These are phyloP conservation scores for Capitella teleta DNA, from an alignment of 1,140 invertebrate species.

Conservation along the genomic window DNA sequence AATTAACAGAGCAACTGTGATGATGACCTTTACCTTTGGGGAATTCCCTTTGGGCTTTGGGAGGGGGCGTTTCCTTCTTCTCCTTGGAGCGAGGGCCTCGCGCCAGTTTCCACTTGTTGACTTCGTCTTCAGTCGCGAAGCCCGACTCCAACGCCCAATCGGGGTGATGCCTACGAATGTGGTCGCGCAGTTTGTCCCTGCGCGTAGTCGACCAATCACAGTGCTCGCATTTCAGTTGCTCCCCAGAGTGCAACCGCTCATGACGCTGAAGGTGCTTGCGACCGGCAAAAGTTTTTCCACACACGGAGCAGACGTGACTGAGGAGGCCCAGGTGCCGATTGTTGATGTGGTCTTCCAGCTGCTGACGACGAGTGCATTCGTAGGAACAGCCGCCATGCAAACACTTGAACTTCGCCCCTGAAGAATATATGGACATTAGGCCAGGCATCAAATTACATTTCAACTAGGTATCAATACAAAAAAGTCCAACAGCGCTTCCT, in stretches of 20 bases:
- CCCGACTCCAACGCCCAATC: not conserved
- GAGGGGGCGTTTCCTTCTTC: too few relatives aligned
- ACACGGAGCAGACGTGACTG: slow-evolving; percentile 2
- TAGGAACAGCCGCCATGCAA: not conserved
- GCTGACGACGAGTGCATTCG: not conserved
- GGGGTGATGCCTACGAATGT: not conserved
- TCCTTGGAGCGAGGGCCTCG: too few relatives aligned
- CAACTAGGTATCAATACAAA: too few relatives aligned
- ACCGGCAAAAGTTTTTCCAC: slow-evolving; percentile 3
- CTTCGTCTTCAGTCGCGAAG: not conserved
- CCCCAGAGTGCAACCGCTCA: not conserved
- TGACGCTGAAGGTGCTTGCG: slow-evolving; percentile 3
- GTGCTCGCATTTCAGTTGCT: not conserved
- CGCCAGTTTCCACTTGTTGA: not conserved
- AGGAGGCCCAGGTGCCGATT: not conserved
- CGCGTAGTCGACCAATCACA: slow-evolving; percentile 1
- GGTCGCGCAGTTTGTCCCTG: slow-evolving; percentile 2
- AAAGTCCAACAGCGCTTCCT: too few relatives aligned
- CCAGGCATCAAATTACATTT: not conserved
- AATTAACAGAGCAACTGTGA: too few relatives aligned
- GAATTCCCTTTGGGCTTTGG: too few relatives aligned
- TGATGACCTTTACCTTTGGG: too few relatives aligned
- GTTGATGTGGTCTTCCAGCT: slow-evolving; percentile 1
- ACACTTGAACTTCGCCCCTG: slow-evolving; percentile 2
- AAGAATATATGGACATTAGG: not conserved